These are phyloP conservation scores for Ceratina australensis DNA, from an alignment of 1,140 invertebrate species.

Conservation along the genomic window DNA sequence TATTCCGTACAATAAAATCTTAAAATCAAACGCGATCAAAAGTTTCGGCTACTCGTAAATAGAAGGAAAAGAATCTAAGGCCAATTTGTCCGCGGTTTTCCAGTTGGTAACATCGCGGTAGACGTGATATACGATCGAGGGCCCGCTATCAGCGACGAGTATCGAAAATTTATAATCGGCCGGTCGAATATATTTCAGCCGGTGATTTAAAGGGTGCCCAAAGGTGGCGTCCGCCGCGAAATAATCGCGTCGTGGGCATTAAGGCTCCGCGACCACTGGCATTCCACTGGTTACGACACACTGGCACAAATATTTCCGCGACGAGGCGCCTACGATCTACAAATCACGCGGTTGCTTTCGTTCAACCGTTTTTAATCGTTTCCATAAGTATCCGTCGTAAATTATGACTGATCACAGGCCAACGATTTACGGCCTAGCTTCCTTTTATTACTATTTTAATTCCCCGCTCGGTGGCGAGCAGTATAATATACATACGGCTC, in stretches of 20 bases:
- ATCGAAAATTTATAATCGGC: slow-evolving; percentile 44
- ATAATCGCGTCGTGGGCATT: slow-evolving; percentile 22
- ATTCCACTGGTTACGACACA: slow-evolving; percentile 42
- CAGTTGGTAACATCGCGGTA: background rate
- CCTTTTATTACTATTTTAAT: background rate
- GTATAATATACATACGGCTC: background rate
- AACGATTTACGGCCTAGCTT: slow-evolving; percentile 19
- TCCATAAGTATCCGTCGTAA: slow-evolving; percentile 12
- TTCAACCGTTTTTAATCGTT: slow-evolving; percentile 5
- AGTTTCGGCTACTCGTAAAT: no score
- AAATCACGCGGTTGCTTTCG: slow-evolving; percentile 39
- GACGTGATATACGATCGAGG: slow-evolving; percentile 6
- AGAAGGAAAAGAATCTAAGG: background rate
- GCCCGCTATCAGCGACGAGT: slow-evolving; percentile 36
- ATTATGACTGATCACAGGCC: slow-evolving; percentile 15
- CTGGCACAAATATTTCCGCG: slow-evolving; percentile 44
- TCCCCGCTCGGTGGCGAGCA: background rate
- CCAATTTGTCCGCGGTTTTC: slow-evolving; percentile 2
- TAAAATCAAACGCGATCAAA: no score
- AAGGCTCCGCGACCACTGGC: background rate
- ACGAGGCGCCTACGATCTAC: slow-evolving; percentile 18
- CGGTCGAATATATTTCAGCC: slow-evolving; percentile 35
- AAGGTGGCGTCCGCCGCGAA: background rate
- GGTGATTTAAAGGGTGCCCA: slow-evolving; percentile 34
- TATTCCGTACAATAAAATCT: background rate